Evolutionary conservation across 2,797 vertebrate species (phyloP), one percentile per base, ranked within the genome.

Genomic region (Threskiornis aethiopicus): DNA sequence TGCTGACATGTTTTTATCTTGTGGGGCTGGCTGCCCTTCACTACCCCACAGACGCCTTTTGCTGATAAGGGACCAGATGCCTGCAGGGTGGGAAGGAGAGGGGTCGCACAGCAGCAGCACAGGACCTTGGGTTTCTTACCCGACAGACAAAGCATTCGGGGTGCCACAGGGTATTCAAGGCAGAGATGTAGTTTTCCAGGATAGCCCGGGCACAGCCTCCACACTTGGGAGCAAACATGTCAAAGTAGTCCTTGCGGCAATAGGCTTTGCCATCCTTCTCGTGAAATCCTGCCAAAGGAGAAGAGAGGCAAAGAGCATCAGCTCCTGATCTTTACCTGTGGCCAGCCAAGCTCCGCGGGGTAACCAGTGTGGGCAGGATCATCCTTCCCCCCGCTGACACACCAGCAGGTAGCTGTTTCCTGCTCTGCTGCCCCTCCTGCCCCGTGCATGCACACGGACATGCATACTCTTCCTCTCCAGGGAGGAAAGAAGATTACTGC

Each of bases 211-310:
- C 98, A 78, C 99, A 99, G 97, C 99, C 99, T 5, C 99, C 99
- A 81, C 99, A 99, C 96, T 99, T 99, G 6, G 99, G 99, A 20
- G 99, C 99, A 64, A 99, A 99, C 99, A 99, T 99, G 94, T 99
- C 99, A 7, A 99, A 99, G 98, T 99, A 99, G 97, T 99, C 99
- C 97, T 99, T 99, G 96, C 99, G 99, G 97, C 99, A 99, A 85
- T 99, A 99, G 4, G 99, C 99, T 94, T 99, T 99, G 82, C 99
- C 99, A 8, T 99, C 99, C 92, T 99, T 99, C 98, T 99, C 99
- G 16, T 99, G 99, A 96, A 99, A 99, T 42, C 99, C 99, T 99
- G 94, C 37, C 76, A 37, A n/a, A n/a, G 19, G 37, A 79, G 33
- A 75, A 67, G 1, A 90, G 49, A 84, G 70, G 54, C 57, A 82